Conservation (phyloP, 1,140 invertebrate species). For the Trichoplusia ni region DNA sequence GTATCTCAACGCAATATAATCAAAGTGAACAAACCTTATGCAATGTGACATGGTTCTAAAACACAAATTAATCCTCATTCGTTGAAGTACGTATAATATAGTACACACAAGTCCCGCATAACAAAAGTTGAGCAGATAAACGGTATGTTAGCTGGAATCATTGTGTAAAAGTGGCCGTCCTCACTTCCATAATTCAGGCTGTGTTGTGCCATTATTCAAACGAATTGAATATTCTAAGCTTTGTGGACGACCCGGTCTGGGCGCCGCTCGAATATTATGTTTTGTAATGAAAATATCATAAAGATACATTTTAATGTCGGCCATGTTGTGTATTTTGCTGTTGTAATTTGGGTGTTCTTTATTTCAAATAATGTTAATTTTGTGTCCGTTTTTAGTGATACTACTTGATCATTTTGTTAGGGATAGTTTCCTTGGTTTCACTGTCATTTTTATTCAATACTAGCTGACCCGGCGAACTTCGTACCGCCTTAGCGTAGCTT, state of each 20-base stretch:
- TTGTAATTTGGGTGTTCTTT: neutral
- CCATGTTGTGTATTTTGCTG: neutral
- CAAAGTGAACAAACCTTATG: no score
- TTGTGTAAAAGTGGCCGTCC: conserved; percentile 19
- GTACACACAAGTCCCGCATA: neutral
- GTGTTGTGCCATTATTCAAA: conserved; percentile 33
- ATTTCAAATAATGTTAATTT: neutral
- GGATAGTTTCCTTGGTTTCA: no score
- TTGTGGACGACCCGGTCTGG: neutral
- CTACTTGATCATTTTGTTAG: no score
- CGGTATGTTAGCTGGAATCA: conserved; percentile 8
- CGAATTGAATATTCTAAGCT: conserved; percentile 36
- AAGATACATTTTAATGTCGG: conserved; percentile 33
- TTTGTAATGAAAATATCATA: conserved; percentile 37
- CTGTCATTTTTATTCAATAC: no score
- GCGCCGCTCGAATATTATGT: conserved; percentile 7
- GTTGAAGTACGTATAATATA: neutral
- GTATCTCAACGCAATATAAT: no score
- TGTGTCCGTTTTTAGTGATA: neutral
- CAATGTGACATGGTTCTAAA: no score
- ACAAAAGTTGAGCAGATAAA: conserved; percentile 9
- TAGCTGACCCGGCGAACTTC: no score
- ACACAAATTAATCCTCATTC: no score
- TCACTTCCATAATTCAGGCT: conserved; percentile 37
- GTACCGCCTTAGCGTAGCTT: no score